These are phyloP conservation scores for Podiceps cristatus DNA, from an alignment of 2,113 vertebrate genomes.

Conservation along the genomic window DNA sequence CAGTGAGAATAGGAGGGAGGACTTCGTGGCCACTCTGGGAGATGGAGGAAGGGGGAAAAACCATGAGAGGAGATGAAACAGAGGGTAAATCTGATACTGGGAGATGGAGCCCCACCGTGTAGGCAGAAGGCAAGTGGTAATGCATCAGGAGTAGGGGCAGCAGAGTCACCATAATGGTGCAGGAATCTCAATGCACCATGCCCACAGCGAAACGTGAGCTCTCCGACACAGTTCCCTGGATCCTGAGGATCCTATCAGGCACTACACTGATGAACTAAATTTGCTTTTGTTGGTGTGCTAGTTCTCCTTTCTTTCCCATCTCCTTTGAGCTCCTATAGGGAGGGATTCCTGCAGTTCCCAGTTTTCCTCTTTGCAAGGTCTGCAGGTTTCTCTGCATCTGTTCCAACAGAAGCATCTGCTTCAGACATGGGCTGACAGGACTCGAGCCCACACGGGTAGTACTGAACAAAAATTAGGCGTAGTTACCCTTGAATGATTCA, in stretches of 20 bases:
- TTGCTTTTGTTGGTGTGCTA: neutral
- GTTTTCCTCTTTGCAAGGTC: neutral
- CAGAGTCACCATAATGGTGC: accelerated
- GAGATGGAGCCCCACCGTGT: accelerated
- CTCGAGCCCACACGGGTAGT: neutral
- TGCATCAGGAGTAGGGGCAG: neutral
- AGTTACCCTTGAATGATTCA: neutral
- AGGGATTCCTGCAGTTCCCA: neutral
- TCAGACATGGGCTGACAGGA: neutral
- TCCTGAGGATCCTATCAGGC: neutral
- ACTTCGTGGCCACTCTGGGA: neutral
- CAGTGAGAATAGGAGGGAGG: neutral
- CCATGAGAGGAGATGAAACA: accelerated
- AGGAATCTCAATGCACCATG: neutral
- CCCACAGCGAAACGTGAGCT: neutral
- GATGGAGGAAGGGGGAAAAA: neutral
- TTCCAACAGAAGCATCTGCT: neutral
- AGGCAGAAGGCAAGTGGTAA: neutral
- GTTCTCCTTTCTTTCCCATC: neutral
- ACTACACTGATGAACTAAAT: neutral
- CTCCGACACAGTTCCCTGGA: neutral
- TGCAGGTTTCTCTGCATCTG: neutral
- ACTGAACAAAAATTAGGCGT: neutral
- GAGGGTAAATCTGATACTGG: neutral
- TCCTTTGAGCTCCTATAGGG: neutral